Conservation (phyloP, 2,113 vertebrate genomes). For the Neodontobutis hainanensis region DNA sequence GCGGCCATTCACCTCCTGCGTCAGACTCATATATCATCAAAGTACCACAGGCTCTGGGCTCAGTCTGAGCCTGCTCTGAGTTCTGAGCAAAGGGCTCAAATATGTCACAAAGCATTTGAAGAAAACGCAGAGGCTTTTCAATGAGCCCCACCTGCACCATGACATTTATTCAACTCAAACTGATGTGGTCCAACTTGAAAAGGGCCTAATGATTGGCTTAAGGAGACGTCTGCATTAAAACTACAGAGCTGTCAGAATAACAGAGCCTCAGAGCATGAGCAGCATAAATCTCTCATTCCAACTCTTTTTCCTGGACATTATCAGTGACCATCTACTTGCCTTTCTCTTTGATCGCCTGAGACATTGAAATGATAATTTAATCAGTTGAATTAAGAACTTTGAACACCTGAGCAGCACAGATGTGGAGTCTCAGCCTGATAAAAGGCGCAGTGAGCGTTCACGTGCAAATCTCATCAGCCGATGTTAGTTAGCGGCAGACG, state of each 20-base stretch:
- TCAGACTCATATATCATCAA: slow-evolving; percentile 61
- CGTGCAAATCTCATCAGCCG: slow-evolving; percentile 93
- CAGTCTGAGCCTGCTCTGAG: slow-evolving; percentile 21
- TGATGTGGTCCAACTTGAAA: slow-evolving; percentile 58
- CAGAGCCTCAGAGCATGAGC: slow-evolving; percentile 42
- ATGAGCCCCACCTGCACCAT: slow-evolving; percentile 58
- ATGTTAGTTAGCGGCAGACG: slow-evolving; percentile 84
- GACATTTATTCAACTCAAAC: slow-evolving; percentile 49
- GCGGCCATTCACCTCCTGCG: slow-evolving; percentile 51
- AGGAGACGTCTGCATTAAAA: slow-evolving; percentile 42
- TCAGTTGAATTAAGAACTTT: slow-evolving; percentile 42
- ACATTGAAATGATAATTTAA: slow-evolving; percentile 24
- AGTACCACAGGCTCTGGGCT: slow-evolving; percentile 45
- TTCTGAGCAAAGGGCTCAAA: slow-evolving; percentile 46
- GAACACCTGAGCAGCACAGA: slow-evolving; percentile 93
- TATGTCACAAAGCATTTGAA: slow-evolving; percentile 51
- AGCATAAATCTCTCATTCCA: slow-evolving; percentile 36
- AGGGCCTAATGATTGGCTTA: slow-evolving; percentile 56
- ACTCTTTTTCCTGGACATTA: background rate
- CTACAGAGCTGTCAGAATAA: slow-evolving; percentile 49
- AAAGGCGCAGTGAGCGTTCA: slow-evolving; percentile 83
- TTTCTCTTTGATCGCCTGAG: background rate
- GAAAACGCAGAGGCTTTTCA: slow-evolving; percentile 48
- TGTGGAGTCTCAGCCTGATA: slow-evolving; percentile 83
- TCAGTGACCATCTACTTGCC: background rate